phyloP scores from a whole-genome alignment of 2,888 invertebrate genomes.

The Abrostola tripartita region DNA sequence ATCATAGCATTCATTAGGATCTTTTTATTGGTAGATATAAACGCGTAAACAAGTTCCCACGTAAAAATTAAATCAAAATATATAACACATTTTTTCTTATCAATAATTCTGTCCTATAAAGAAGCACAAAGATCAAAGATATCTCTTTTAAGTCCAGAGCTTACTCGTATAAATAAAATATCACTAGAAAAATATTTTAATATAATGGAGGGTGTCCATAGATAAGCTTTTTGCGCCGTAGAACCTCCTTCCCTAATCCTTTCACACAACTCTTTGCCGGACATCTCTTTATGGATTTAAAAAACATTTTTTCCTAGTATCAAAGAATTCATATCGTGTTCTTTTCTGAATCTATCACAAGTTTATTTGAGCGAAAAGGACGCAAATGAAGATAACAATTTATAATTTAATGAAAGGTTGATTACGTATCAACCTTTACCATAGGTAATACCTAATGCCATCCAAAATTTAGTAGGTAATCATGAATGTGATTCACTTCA shows the following conservation, averaged over 20 bases:
- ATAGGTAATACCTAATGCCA: too few species aligned
- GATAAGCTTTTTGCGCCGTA: slow-evolving; percentile 74
- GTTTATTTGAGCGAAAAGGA: slow-evolving; percentile 6
- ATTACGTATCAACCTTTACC: too few species aligned
- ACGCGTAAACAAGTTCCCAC: neutral
- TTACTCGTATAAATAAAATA: slow-evolving; percentile 80
- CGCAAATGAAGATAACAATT: too few species aligned
- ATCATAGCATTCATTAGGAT: too few species aligned
- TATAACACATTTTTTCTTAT: slow-evolving; percentile 42
- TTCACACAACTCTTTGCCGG: slow-evolving; percentile 78
- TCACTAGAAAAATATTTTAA: slow-evolving; percentile 84
- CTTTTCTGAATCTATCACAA: slow-evolving; percentile 12
- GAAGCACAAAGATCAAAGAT: slow-evolving; percentile 78
- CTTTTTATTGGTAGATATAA: too few species aligned
- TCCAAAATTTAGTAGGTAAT: too few species aligned
- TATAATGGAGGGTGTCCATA: slow-evolving; percentile 74
- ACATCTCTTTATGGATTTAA: slow-evolving; percentile 75
- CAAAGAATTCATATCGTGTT: slow-evolving; percentile 20
- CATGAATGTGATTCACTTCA: too few species aligned
- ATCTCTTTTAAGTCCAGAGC: slow-evolving; percentile 59
- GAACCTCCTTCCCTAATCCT: slow-evolving; percentile 70
- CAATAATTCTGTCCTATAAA: slow-evolving; percentile 48
- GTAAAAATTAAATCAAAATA: slow-evolving; percentile 51
- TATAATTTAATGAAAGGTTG: too few species aligned
- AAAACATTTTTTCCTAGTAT: slow-evolving; percentile 38